Conservation (phyloP, 2,797 vertebrate species). For the Lacerta agilis region DNA sequence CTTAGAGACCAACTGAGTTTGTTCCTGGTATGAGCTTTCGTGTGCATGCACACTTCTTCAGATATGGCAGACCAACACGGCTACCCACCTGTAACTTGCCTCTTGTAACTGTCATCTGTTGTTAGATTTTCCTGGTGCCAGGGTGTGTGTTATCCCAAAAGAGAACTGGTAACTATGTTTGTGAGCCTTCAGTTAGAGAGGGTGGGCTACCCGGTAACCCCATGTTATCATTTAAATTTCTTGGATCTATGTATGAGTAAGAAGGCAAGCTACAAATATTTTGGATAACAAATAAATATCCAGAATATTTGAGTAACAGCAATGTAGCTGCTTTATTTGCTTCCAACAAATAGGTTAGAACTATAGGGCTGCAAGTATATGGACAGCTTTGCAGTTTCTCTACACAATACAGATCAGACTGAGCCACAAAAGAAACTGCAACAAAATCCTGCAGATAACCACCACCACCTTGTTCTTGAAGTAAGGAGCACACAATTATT, state of each 20-base stretch:
- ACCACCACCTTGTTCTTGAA: not conserved
- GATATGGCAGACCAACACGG: no score
- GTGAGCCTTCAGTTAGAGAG: not conserved
- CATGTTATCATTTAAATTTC: not conserved
- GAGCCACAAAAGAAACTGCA: not conserved
- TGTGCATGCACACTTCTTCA: no score
- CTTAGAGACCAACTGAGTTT: no score
- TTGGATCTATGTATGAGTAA: not conserved
- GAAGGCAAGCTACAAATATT: not conserved
- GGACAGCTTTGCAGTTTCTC: not conserved
- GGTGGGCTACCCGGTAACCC: not conserved
- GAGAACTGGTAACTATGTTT: not conserved
- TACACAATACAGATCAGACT: not conserved
- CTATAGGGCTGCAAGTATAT: not conserved
- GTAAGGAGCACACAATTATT: not conserved
- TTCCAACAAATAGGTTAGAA: not conserved
- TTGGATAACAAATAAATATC: not conserved
- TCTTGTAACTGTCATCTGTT: no score
- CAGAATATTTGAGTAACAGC: not conserved
- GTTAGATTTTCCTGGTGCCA: not conserved
- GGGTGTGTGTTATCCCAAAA: not conserved
- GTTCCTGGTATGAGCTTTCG: no score
- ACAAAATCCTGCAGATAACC: not conserved
- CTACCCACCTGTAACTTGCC: no score
- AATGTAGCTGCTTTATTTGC: not conserved